phyloP scores from a whole-genome alignment of 2,797 vertebrate genomes.

The Knipowitschia caucasica region DNA sequence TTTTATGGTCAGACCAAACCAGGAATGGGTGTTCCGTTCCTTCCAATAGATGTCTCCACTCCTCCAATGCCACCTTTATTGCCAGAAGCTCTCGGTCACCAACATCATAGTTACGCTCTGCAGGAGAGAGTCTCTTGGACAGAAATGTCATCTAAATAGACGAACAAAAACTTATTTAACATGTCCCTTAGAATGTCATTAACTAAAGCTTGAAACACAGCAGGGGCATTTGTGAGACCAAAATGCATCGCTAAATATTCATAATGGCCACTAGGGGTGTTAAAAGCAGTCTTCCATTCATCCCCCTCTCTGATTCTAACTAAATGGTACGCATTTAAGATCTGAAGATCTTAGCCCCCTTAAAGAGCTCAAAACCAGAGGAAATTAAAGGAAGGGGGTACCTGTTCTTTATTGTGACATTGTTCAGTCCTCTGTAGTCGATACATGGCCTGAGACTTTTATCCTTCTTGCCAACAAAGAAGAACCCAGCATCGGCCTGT shows the following conservation, averaged over 20 bases:
- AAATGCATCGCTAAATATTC: background rate
- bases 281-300: slow-evolving; percentile 5
- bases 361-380: background rate
- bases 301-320: too few species aligned
- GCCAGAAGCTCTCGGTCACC: background rate
- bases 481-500: background rate
- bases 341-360: slow-evolving; percentile 1
- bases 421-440: too few species aligned
- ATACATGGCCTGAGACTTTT: background rate
- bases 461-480: background rate
- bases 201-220: background rate
- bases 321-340: background rate
- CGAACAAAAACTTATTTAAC: background rate
- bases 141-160: slow-evolving; percentile 2
- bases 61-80: background rate
- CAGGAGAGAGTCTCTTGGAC: background rate
- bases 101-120: too few species aligned
- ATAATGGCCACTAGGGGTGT: background rate
- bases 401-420: background rate
- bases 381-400: background rate
- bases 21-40: too few species aligned
- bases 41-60: background rate
- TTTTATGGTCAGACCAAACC: background rate
- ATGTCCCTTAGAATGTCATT: background rate
- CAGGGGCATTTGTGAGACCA: background rate